Percentiles rank a stretch among this genome's conserved stretches.
Evolutionary conservation across 2,797 vertebrate genomes (phyloP).

Genomic region (Macroramphosus scolopax): DNA sequence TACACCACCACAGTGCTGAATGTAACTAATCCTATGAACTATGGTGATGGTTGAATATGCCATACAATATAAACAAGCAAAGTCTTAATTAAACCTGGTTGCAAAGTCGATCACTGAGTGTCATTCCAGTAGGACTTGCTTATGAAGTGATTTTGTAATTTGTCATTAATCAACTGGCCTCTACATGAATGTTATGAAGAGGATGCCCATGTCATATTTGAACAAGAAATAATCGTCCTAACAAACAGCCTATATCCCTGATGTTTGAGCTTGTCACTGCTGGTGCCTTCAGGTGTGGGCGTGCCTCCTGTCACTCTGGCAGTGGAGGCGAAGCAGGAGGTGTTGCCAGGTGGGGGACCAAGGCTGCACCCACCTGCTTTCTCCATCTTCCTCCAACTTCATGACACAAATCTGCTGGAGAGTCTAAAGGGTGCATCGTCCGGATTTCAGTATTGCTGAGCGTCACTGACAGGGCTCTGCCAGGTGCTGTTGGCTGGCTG

Average conservation of each 20-base stretch:
- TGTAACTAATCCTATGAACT: not conserved
- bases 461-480: conserved; percentile 42
- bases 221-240: conserved; percentile 23
- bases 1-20: not conserved
- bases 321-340: conserved; percentile 47
- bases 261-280: conserved; percentile 7
- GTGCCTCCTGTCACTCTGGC: conserved; percentile 66
- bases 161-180: conserved; percentile 37
- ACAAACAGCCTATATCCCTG: conserved; percentile 1
- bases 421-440: not conserved
- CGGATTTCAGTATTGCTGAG: conserved; percentile 12
- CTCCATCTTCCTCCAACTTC: conserved; percentile 16
- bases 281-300: conserved; percentile 27
- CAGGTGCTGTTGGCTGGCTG: conserved; percentile 56
- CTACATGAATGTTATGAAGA: conserved; percentile 24
- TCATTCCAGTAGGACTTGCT: not conserved
- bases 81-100: too few relatives aligned
- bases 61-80: too few relatives aligned
- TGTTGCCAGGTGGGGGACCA: conserved; percentile 47
- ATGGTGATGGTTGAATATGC: not conserved
- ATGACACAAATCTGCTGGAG: conserved; percentile 1
- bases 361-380: conserved; percentile 32
- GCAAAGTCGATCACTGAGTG: not conserved
- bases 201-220: conserved; percentile 7
- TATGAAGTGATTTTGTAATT: conserved; percentile 1